phyloP scores from a whole-genome alignment of 1,140 invertebrate genomes.

The Cotesia glomerata region DNA sequence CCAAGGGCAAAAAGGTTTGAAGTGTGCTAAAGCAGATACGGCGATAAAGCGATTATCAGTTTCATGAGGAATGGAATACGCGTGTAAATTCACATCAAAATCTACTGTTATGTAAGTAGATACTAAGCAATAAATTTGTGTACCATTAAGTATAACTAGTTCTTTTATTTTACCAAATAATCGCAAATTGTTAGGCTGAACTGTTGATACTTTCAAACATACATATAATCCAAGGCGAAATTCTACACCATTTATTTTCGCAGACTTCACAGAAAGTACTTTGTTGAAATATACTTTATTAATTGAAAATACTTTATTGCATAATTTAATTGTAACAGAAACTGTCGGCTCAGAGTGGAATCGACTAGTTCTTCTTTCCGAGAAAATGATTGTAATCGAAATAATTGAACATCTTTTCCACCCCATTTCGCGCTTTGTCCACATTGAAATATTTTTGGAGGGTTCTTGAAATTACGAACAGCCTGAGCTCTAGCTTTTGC shows the following conservation, averaged over 20 bases:
- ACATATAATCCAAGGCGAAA: neutral
- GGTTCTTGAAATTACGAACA: neutral
- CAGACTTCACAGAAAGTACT: neutral
- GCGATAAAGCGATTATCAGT: neutral
- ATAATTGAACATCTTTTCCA: neutral
- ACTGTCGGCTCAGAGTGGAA: neutral
- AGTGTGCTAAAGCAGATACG: neutral
- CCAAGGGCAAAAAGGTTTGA: neutral
- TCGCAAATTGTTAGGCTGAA: neutral
- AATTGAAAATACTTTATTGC: too few relatives aligned
- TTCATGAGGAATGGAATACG: neutral
- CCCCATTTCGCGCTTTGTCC: neutral
- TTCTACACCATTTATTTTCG: neutral
- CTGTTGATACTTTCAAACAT: neutral
- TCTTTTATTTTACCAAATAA: slow-evolving; percentile 16
- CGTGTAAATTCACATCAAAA: neutral
- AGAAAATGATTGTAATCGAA: neutral
- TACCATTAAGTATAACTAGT: neutral
- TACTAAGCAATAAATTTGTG: neutral
- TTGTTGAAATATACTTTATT: too few relatives aligned
- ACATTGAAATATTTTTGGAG: neutral
- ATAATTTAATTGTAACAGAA: neutral
- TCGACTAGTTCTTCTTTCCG: neutral
- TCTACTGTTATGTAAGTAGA: neutral
- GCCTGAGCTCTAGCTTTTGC: slow-evolving; percentile 16